A percentile compares a stretch with the other conserved stretches of the same genome.
phyloP scores from a whole-genome alignment of 2,888 invertebrate species.

The Dryocosmus kuriphilus region DNA sequence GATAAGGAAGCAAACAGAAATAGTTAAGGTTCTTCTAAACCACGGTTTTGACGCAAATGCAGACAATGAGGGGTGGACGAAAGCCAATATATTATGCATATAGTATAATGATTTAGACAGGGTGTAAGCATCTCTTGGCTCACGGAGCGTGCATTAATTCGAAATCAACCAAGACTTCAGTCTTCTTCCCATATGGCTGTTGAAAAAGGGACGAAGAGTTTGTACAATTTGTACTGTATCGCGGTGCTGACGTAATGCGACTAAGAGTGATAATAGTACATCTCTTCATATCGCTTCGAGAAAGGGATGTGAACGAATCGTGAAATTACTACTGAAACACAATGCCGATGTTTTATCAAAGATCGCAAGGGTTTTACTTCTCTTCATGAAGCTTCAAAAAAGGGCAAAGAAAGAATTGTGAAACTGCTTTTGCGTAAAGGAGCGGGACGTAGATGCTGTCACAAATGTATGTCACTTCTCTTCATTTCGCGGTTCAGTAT shows the following conservation, averaged over 20 bases:
- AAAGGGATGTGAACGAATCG: background rate
- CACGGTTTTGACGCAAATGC: conserved; percentile 22
- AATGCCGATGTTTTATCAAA: conserved; percentile 14
- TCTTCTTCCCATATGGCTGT: conserved; percentile 41
- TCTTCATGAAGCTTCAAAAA: conserved; percentile 12
- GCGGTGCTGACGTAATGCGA: conserved; percentile 28
- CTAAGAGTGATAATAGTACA: conserved; percentile 2
- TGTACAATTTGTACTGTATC: background rate
- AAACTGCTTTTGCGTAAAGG: background rate
- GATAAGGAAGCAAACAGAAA: background rate
- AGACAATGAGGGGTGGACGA: conserved; percentile 13
- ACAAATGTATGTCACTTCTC: background rate
- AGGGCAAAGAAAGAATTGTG: background rate
- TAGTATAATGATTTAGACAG: conserved; percentile 5
- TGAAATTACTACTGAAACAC: conserved; percentile 35
- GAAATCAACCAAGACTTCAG: background rate
- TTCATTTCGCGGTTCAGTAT: conserved; percentile 2
- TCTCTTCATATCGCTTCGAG: conserved; percentile 16
- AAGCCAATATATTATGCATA: conserved; percentile 37
- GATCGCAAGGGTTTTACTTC: conserved; percentile 5
- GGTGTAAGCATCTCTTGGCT: conserved; percentile 23
- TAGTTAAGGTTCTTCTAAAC: conserved; percentile 31
- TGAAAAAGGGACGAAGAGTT: conserved; percentile 15
- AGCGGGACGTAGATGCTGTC: background rate
- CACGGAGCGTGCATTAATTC: conserved; percentile 10